A percentile compares a stretch with the other conserved stretches of the same genome.
Evolutionary conservation across 2,888 invertebrate genomes (phyloP).

Genomic region (Sarcophaga carnaria): DNA sequence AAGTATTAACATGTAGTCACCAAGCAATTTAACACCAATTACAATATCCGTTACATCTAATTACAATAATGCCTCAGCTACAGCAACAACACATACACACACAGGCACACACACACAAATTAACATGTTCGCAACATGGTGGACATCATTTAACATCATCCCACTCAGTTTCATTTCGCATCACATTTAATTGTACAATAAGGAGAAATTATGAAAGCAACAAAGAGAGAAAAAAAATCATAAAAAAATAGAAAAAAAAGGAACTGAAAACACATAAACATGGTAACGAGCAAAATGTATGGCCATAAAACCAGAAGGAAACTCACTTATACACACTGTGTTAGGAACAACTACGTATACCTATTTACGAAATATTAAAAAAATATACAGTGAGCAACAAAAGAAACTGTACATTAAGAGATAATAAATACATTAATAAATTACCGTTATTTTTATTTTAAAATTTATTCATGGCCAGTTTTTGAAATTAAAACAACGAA

Average conservation of each 20-base stretch:
- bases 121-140: constrained; percentile 20
- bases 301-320: constrained; percentile 47
- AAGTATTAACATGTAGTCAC: constrained; percentile 78
- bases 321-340: constrained; percentile 4
- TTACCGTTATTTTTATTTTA: too few relatives aligned
- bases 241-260: constrained; percentile 26
- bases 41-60: constrained; percentile 82
- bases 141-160: constrained; percentile 13
- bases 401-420: too few relatives aligned
- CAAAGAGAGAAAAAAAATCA: constrained; percentile 24
- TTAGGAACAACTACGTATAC: not conserved
- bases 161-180: constrained; percentile 10
- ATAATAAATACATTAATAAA: too few relatives aligned
- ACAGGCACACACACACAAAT: not conserved
- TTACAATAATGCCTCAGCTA: constrained; percentile 71
- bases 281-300: constrained; percentile 63
- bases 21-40: constrained; percentile 82
- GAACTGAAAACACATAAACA: constrained; percentile 38
- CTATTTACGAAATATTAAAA: not conserved
- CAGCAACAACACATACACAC: constrained; percentile 10
- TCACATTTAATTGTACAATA: constrained; percentile 51
- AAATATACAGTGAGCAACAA: too few relatives aligned
- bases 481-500: not conserved
- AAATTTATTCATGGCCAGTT: too few relatives aligned
- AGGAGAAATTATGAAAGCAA: constrained; percentile 46